Conservation (phyloP, 1,140 invertebrate genomes). For the Drosophila nasuta region DNA sequence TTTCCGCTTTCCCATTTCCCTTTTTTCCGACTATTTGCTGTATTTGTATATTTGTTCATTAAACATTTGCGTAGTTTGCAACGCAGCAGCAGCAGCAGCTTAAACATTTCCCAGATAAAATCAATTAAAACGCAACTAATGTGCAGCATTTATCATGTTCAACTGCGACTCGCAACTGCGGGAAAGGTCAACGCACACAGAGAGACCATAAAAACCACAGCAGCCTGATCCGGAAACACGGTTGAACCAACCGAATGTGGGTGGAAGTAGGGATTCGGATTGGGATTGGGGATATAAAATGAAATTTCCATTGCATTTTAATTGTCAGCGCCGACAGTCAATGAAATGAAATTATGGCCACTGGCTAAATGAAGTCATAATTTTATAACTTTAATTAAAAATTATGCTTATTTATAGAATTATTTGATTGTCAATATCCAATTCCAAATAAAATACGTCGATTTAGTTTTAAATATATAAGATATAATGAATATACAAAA, state of each 20-base stretch:
- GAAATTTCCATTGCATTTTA: constrained; percentile 71
- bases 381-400: constrained; percentile 60
- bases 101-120: constrained; percentile 58
- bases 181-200: constrained; percentile 51
- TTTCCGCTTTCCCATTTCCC: neutral
- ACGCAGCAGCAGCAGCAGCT: constrained; percentile 4
- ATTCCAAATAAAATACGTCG: too few species aligned
- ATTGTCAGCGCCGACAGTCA: constrained; percentile 57
- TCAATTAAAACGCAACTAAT: constrained; percentile 83
- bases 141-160: constrained; percentile 73
- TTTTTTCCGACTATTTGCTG: too few species aligned
- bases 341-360: constrained; percentile 71
- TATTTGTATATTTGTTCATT: constrained; percentile 15
- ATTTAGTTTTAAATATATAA: too few species aligned
- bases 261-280: neutral
- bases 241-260: constrained; percentile 6
- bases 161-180: constrained; percentile 1
- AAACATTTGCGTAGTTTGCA: constrained; percentile 17
- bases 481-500: too few species aligned
- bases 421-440: too few species aligned
- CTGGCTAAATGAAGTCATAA: constrained; percentile 49
- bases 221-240: constrained; percentile 1
- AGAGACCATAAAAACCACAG: constrained; percentile 18
- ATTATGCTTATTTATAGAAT: constrained; percentile 33
- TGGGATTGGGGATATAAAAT: constrained; percentile 35